Conservation (phyloP, 2,113 vertebrate species). For the Oenanthe oenanthe region DNA sequence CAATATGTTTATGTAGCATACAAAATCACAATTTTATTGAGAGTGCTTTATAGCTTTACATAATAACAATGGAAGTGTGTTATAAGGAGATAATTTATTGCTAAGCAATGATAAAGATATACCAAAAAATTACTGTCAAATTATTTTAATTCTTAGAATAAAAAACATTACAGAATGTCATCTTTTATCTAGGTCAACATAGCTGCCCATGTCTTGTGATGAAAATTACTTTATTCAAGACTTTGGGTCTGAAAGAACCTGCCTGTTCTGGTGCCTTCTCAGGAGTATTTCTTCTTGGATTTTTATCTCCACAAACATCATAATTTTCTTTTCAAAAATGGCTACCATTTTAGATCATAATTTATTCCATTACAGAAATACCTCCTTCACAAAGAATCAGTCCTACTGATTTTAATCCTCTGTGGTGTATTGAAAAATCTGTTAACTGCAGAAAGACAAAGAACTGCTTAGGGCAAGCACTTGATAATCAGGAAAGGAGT, state of each 20-base stretch:
- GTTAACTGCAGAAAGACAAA: neutral
- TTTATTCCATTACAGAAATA: neutral
- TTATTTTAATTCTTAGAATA: neutral
- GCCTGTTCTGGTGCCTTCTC: neutral
- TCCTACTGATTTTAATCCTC: neutral
- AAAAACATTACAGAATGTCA: neutral
- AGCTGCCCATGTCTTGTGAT: accelerated
- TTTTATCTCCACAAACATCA: neutral
- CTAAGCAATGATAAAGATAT: neutral
- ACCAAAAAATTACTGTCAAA: neutral
- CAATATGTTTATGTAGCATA: neutral
- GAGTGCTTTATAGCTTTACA: neutral
- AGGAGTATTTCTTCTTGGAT: neutral
- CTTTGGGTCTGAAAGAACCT: neutral
- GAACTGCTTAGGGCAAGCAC: neutral
- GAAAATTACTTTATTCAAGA: neutral
- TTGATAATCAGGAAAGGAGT: neutral
- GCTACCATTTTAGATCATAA: neutral
- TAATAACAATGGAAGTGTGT: neutral
- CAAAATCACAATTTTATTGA: neutral
- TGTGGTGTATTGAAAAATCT: neutral
- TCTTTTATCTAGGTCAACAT: neutral
- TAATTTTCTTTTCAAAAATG: neutral
- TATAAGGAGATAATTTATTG: accelerated
- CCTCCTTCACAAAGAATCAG: neutral